These are phyloP conservation scores for Ischnura elegans DNA, from an alignment of 2,888 invertebrate genomes.

Conservation along the genomic window DNA sequence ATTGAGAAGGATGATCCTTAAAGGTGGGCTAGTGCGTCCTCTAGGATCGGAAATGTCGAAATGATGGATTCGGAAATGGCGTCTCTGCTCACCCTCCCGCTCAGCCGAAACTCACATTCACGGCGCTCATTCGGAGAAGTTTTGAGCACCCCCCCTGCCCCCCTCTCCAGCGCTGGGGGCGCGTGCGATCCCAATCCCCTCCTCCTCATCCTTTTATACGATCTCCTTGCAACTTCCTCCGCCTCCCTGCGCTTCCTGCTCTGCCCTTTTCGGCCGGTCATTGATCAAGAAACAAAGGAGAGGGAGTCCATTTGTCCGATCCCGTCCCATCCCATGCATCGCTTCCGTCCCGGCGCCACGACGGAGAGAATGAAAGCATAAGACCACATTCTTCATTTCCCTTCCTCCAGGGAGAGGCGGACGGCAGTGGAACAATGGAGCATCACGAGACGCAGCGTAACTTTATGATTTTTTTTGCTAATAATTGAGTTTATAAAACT, in stretches of 20 bases:
- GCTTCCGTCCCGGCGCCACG: not conserved
- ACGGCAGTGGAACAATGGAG: no score
- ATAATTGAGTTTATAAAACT: no score
- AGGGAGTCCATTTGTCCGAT: not conserved
- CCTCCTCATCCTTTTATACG: not conserved
- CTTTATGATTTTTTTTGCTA: no score
- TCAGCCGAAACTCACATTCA: no score
- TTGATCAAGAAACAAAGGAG: conserved; percentile 16
- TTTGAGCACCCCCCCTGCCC: no score
- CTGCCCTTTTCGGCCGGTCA: not conserved
- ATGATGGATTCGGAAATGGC: conserved; percentile 28
- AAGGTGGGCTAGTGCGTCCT: not conserved
- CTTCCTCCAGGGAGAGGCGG: no score
- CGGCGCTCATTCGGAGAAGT: no score
- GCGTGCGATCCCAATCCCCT: not conserved
- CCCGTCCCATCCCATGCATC: not conserved
- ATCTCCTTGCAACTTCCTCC: not conserved
- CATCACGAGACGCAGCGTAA: no score
- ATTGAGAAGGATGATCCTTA: not conserved
- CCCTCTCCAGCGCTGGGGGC: no score
- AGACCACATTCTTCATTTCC: no score
- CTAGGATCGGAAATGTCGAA: conserved; percentile 33
- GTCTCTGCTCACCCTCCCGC: no score
- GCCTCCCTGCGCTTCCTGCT: not conserved
- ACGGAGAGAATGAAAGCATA: not conserved